Base-by-base conservation (phyloP, 2,888 invertebrate genomes). In the Ochlodes sylvanus region DNA sequence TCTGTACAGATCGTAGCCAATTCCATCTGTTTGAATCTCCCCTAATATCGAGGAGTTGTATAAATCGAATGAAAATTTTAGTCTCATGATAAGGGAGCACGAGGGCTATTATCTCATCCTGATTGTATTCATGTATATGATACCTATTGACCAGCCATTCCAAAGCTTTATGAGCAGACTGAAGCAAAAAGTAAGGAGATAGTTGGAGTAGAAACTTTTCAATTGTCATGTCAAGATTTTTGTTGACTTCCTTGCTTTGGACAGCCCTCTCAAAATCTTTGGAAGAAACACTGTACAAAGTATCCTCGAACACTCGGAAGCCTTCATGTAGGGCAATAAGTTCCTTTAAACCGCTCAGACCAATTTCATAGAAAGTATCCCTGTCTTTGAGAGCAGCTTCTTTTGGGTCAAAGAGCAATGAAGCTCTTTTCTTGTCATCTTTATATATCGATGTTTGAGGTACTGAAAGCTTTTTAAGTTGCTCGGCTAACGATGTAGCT, bases 91-190 rank as follows among this genome's bases (percentile, higher is more conserved):
- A 99, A 0, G 99, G 99, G 65, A 99, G 87, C 66, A 98, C 96
- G 9, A 98, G 92, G 70, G 96, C 94, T 77, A 99, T 92, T 50
- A 99, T 93, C 0, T 96, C 95, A 79, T 97, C 96, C 67, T 95
- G 95, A 82, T 99, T 99, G 86, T 97, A 99, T 64, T 97, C 94
- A 78, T 99, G 97, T 70, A 99, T 96, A 73, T 96, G 95, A 83
- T 96, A 99, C 75, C 98, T 95, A 79, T 97, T 95, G 56, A 99
- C 95, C 3, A 99, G 94, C 99, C 99, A 99, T 93, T 99, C 99
- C 57, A 99, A 86, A 1, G 98, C 96, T 92, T 98, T 98, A 74
- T 98, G 98, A 0, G 95, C 85, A 0, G 98, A 95, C 76, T 96
- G 97, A 0, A 98, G 89, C 61, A 98, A 93, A 75, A 99, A 96